These are phyloP conservation scores for Pterocles gutturalis DNA, from an alignment of 2,113 vertebrate species.

Conservation along the genomic window DNA sequence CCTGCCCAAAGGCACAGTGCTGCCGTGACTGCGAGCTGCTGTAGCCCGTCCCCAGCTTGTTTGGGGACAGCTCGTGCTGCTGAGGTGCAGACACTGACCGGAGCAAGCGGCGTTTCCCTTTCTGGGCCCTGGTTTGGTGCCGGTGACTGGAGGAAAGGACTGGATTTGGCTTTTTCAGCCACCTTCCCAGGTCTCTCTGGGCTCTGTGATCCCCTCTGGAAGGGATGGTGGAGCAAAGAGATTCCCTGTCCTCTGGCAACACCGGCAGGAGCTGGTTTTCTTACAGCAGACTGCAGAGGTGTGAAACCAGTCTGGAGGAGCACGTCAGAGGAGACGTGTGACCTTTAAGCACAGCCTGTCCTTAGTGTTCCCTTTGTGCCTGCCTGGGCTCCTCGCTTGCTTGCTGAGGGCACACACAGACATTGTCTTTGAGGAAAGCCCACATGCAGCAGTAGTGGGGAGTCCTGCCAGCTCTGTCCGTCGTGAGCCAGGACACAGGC, in stretches of 20 bases:
- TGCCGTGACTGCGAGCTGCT: not conserved
- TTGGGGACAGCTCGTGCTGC: not conserved
- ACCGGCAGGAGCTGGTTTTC: not conserved
- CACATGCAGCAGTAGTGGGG: not conserved
- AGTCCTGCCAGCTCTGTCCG: rapidly evolving
- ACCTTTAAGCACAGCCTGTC: not conserved
- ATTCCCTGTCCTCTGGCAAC: not conserved
- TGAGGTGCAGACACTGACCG: not conserved
- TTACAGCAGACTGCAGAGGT: not conserved
- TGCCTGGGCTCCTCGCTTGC: not conserved
- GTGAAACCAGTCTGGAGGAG: too few species aligned
- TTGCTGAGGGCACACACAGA: rapidly evolving
- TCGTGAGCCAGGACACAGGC: rapidly evolving
- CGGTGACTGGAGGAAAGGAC: not conserved
- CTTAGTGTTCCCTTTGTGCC: not conserved
- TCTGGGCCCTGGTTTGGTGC: not conserved
- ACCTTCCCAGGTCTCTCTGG: too few species aligned
- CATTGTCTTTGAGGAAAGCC: not conserved
- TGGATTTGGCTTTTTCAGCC: not conserved
- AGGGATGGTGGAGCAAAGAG: not conserved
- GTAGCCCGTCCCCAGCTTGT: not conserved
- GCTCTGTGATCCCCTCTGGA: not conserved
- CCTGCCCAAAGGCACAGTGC: not conserved
- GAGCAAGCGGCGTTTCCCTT: rapidly evolving
- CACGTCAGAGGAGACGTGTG: not conserved